A percentile compares a stretch with the other conserved stretches of the same genome.
These are phyloP conservation scores for Salarias fasciatus DNA, from an alignment of 2,797 vertebrate species.

Conservation along the genomic window DNA sequence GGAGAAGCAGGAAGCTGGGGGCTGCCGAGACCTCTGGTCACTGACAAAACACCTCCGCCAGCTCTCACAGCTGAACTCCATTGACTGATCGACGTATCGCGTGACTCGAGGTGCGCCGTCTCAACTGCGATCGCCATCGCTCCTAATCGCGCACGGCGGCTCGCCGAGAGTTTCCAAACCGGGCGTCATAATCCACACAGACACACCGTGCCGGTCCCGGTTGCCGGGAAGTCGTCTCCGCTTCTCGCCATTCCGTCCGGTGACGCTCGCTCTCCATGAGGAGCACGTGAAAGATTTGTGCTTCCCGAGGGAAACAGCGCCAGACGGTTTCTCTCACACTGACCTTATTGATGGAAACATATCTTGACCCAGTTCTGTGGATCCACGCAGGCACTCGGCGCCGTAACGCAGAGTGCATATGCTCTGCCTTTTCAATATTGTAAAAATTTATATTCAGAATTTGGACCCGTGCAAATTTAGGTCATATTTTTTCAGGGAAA, in stretches of 20 bases:
- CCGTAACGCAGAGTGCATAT: slow-evolving; percentile 32
- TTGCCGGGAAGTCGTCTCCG: slow-evolving; percentile 59
- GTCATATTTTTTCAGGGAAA: slow-evolving; percentile 27
- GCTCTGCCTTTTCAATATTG: slow-evolving; percentile 19
- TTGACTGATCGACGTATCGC: slow-evolving; percentile 57
- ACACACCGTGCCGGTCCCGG: slow-evolving; percentile 36
- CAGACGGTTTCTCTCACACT: slow-evolving; percentile 35
- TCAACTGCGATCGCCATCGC: slow-evolving; percentile 38
- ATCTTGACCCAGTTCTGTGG: slow-evolving; percentile 57
- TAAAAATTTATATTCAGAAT: slow-evolving; percentile 33
- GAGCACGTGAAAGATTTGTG: slow-evolving; percentile 18
- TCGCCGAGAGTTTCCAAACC: slow-evolving; percentile 31
- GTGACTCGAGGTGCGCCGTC: slow-evolving; percentile 44
- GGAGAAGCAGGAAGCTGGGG: slow-evolving; percentile 67
- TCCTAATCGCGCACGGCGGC: slow-evolving; percentile 42
- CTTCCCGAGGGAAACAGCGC: slow-evolving; percentile 31
- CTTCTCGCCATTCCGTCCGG: slow-evolving; percentile 31
- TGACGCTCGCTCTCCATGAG: slow-evolving; percentile 13
- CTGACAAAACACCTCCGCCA: slow-evolving; percentile 63
- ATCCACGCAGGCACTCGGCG: slow-evolving; percentile 10
- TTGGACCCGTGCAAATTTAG: slow-evolving; percentile 34
- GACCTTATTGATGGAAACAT: slow-evolving; percentile 40
- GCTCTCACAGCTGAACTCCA: slow-evolving; percentile 69
- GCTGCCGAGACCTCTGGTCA: slow-evolving; percentile 58
- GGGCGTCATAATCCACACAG: slow-evolving; percentile 25